Percentiles rank a stretch among this genome's conserved stretches.
Evolutionary conservation across 2,113 vertebrate species (phyloP).

Genomic region (Myodes glareolus): DNA sequence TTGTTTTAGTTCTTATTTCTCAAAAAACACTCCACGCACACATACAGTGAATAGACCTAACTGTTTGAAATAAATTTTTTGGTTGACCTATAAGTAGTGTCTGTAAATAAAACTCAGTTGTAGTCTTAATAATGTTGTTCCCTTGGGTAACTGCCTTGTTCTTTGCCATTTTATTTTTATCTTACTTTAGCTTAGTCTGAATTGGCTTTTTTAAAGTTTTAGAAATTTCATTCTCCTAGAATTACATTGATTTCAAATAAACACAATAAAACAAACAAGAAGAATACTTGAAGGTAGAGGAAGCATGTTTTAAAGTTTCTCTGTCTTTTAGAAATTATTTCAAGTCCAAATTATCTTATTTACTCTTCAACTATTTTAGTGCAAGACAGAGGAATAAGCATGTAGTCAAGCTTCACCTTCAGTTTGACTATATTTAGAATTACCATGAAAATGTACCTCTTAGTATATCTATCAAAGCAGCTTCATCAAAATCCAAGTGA

Average conservation of each 20-base stretch:
- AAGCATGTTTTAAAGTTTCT: neutral
- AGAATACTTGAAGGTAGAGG: neutral
- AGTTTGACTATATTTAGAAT: neutral
- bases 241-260: neutral
- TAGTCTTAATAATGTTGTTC: neutral
- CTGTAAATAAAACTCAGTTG: neutral
- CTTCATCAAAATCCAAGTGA: neutral
- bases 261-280: conserved; percentile 15
- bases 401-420: neutral
- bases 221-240: neutral
- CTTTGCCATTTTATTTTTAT: neutral
- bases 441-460: neutral
- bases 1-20: conserved; percentile 62
- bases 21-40: conserved; percentile 60
- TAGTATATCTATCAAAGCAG: neutral
- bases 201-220: neutral
- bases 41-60: conserved; percentile 59
- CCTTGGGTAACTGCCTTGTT: conserved; percentile 40
- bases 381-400: neutral
- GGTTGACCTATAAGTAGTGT: conserved; percentile 13
- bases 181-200: neutral
- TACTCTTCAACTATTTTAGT: conserved; percentile 31
- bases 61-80: conserved; percentile 62
- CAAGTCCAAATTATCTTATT: conserved; percentile 36
- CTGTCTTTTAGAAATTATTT: conserved; percentile 10